Conservation (phyloP, 2,888 invertebrate genomes). For the Acanthosoma haemorrhoidale region DNA sequence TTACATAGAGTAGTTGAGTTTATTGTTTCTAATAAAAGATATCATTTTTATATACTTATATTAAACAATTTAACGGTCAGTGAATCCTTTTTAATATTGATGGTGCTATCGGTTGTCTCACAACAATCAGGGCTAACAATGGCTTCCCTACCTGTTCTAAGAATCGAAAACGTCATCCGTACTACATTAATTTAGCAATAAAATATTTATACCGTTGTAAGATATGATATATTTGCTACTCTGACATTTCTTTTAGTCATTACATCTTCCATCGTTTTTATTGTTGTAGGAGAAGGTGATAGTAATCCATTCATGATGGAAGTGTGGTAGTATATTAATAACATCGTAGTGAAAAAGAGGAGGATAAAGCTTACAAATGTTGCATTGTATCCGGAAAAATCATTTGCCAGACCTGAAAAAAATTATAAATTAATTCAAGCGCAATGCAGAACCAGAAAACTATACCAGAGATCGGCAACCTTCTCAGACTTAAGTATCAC, state of each 20-base stretch:
- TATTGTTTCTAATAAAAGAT: too few relatives aligned
- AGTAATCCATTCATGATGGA: constrained; percentile 20
- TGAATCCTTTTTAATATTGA: too few relatives aligned
- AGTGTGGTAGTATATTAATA: constrained; percentile 1
- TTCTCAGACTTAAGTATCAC: too few relatives aligned
- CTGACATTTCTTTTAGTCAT: not conserved
- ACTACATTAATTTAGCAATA: too few relatives aligned
- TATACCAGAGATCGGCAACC: too few relatives aligned
- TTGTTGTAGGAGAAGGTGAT: not conserved
- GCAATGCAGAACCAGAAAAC: not conserved
- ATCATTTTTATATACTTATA: too few relatives aligned
- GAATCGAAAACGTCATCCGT: too few relatives aligned
- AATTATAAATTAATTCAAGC: not conserved
- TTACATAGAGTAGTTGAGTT: too few relatives aligned
- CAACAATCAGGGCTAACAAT: too few relatives aligned
- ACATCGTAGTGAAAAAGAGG: not conserved
- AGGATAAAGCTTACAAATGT: not conserved
- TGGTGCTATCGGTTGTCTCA: too few relatives aligned
- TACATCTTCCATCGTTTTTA: not conserved
- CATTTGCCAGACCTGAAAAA: not conserved
- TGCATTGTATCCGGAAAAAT: not conserved
- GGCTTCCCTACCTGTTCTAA: too few relatives aligned
- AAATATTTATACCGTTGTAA: not conserved
- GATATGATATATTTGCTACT: not conserved
- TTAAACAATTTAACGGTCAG: too few relatives aligned